phyloP scores from a whole-genome alignment of 2,113 vertebrate species.

The Mystacornis crossleyi region DNA sequence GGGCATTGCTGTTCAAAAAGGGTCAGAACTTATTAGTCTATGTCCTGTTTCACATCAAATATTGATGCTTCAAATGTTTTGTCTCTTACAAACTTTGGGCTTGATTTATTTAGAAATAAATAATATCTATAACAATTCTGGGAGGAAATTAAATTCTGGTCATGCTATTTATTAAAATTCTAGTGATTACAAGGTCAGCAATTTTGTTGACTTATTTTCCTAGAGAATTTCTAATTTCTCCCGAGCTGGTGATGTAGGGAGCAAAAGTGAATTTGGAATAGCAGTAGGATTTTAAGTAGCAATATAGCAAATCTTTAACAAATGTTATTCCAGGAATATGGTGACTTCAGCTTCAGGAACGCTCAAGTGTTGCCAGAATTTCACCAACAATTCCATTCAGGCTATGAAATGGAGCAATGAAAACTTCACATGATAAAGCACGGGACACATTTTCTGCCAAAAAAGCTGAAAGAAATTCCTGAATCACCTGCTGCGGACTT shows the following conservation, averaged over 20 bases:
- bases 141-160: background rate
- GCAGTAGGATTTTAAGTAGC: background rate
- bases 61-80: background rate
- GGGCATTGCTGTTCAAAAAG: background rate
- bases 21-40: background rate
- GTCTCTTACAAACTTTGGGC: background rate
- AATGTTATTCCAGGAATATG: background rate
- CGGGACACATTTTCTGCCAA: background rate
- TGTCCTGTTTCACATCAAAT: background rate
- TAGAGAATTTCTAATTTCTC: background rate
- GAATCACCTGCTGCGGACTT: background rate
- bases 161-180: background rate
- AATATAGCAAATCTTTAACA: background rate
- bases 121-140: background rate
- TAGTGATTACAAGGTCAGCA: background rate
- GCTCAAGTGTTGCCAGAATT: background rate
- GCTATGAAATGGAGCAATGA: background rate
- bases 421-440: background rate
- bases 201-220: background rate
- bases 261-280: background rate
- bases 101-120: background rate
- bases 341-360: background rate
- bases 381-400: rapidly evolving
- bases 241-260: background rate
- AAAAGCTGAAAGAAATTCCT: background rate